These are phyloP conservation scores for Holocentrus rufus DNA, from an alignment of 2,797 vertebrate genomes.

Conservation along the genomic window DNA sequence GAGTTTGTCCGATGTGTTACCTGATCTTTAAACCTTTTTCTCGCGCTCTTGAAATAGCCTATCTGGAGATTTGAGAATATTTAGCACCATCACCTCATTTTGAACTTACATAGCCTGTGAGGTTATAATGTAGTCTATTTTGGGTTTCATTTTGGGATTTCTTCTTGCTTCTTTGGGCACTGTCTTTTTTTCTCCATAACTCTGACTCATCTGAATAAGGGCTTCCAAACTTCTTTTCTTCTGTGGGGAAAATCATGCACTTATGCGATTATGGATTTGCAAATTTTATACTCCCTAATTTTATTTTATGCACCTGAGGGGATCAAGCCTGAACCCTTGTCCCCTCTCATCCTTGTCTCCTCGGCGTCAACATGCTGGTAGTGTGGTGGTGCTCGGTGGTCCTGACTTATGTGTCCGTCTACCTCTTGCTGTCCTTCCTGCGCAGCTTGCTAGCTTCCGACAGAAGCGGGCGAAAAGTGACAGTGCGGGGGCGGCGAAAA, in stretches of 20 bases:
- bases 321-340: constrained; percentile 51
- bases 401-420: constrained; percentile 87
- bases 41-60: constrained; percentile 44
- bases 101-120: constrained; percentile 48
- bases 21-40: constrained; percentile 43
- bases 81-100: constrained; percentile 59
- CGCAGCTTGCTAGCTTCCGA: constrained; percentile 94
- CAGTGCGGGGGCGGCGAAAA: constrained; percentile 87
- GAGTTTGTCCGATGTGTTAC: constrained; percentile 45
- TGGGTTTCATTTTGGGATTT: constrained; percentile 58
- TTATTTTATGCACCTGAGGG: constrained; percentile 1
- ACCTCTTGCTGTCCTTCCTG: constrained; percentile 88
- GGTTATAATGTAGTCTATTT: constrained; percentile 54
- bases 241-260: constrained; percentile 24
- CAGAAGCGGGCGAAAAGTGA: constrained; percentile 87
- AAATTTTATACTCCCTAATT: neutral
- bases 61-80: constrained; percentile 56
- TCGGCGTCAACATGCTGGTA: constrained; percentile 73
- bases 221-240: constrained; percentile 19
- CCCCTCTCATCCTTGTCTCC: constrained; percentile 27
- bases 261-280: neutral
- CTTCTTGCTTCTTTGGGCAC: constrained; percentile 36
- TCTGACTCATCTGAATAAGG: constrained; percentile 56
- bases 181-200: constrained; percentile 42
- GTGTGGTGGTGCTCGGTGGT: constrained; percentile 87